Base-by-base conservation (phyloP, 2,797 vertebrate species). In the Micropoecilia bifurca region DNA sequence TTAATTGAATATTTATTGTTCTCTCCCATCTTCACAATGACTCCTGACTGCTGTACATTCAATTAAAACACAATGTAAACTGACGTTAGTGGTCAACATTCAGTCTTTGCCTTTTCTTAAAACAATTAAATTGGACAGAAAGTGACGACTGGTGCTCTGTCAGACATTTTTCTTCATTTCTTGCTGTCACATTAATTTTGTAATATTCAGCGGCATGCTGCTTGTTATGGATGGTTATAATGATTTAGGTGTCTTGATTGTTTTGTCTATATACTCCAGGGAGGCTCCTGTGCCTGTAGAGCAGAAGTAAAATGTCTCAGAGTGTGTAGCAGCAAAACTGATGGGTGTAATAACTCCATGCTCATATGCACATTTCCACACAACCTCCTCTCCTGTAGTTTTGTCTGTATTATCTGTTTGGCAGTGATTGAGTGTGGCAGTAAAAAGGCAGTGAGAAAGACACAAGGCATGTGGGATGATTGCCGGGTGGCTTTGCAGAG, bases 371-470 rank as follows among this genome's bases (percentile, higher is more conserved):
- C 85, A 88, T 86, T 81, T 79, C 80, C 86, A 82, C 88, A 83
- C 81, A 86, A 80, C 45, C 75, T 57, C 47, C 72, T 78, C 87
- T 80, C 83, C 85, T 74, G 82, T 83, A 84, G 84, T 87, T 87
- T 75, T 83, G 88, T 85, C 91, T 89, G 88, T 75, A 90, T 94
- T 92, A 94, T 93, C 88, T 91, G 83, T 87, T 87, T 89, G 91
- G 88, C 92, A 92, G 83, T 95, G 95, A 96, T 91, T 87, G 93
- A 95, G 94, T 89, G 90, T 80, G 86, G 91, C 92, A 91, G 93
- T 95, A 94, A 95, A 95, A 92, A 90, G 81, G 78, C 88, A 82
- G 83, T 87, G 91, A 90, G 88, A 91, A 82, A 92, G 90, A 91
- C 85, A 89, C 80, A 50, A 50, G 86, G 90, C 90, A 90, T 88